phyloP scores from a whole-genome alignment of 2,888 invertebrate species.

The Erpobdella octoculata region DNA sequence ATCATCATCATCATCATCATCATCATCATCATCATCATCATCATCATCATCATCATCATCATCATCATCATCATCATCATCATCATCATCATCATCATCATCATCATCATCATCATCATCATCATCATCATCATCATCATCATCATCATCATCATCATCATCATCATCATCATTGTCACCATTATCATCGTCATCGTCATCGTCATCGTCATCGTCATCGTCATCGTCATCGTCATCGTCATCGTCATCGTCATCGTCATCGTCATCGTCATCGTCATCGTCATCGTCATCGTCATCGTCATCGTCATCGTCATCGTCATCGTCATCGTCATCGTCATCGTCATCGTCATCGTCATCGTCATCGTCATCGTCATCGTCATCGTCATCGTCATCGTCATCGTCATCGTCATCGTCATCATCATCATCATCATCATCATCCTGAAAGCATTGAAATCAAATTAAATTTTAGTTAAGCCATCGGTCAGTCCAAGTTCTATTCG shows the following conservation, averaged over 20 bases:
- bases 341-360: conserved; percentile 14
- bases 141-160: conserved; percentile 7
- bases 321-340: conserved; percentile 8
- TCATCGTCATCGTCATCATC: conserved; percentile 21
- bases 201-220: background rate
- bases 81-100: conserved; percentile 15
- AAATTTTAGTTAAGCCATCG: too few species aligned
- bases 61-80: conserved; percentile 19
- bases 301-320: background rate
- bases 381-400: conserved; percentile 14
- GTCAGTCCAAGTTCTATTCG: too few species aligned
- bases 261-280: background rate
- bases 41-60: conserved; percentile 9
- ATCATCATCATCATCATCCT: background rate
- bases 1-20: background rate
- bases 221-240: conserved; percentile 18
- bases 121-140: background rate
- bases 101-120: conserved; percentile 3
- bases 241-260: background rate
- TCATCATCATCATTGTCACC: background rate
- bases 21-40: conserved; percentile 17
- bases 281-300: too few species aligned
- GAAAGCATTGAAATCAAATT: too few species aligned
- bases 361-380: conserved; percentile 19
- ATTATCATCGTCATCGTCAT: conserved; percentile 14